Evolutionary conservation across 2,888 invertebrate species (phyloP).

Genomic region (Trissolcus brochymenae): DNA sequence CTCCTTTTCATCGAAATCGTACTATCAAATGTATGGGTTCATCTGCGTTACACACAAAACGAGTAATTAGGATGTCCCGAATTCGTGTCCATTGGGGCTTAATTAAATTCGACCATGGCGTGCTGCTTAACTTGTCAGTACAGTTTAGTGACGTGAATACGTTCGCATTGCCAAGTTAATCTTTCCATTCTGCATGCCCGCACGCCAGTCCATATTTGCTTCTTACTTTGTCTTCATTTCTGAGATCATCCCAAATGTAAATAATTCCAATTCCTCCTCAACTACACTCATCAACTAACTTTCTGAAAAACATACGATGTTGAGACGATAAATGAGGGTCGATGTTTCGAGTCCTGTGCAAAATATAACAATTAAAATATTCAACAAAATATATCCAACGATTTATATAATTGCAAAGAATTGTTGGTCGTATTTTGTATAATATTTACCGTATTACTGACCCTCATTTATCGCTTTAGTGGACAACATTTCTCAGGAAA

Average conservation of each 20-base stretch:
- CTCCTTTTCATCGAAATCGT: slow-evolving; percentile 28
- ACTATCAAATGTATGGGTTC: slow-evolving; percentile 41
- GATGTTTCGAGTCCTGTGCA: no score
- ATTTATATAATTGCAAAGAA: no score
- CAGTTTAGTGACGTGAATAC: slow-evolving; percentile 41
- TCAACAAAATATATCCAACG: no score
- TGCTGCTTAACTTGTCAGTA: slow-evolving; percentile 45
- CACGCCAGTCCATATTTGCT: slow-evolving; percentile 18
- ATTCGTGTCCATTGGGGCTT: slow-evolving; percentile 54
- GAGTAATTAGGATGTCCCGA: slow-evolving; percentile 49
- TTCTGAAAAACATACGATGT: no score
- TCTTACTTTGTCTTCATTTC: slow-evolving; percentile 8
- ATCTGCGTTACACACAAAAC: slow-evolving; percentile 42
- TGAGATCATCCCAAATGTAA: background rate
- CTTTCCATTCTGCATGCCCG: slow-evolving; percentile 40
- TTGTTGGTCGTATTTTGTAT: no score
- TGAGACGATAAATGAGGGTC: no score
- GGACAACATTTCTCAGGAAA: no score
- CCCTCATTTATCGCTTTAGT: no score
- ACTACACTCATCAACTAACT: no score
- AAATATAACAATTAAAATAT: no score
- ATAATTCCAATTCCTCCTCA: no score
- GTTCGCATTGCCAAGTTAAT: slow-evolving; percentile 40
- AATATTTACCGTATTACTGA: no score
- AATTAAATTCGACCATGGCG: slow-evolving; percentile 47